Evolutionary conservation across 1,140 invertebrate species (phyloP).

Genomic region (Cydia fagiglandana): DNA sequence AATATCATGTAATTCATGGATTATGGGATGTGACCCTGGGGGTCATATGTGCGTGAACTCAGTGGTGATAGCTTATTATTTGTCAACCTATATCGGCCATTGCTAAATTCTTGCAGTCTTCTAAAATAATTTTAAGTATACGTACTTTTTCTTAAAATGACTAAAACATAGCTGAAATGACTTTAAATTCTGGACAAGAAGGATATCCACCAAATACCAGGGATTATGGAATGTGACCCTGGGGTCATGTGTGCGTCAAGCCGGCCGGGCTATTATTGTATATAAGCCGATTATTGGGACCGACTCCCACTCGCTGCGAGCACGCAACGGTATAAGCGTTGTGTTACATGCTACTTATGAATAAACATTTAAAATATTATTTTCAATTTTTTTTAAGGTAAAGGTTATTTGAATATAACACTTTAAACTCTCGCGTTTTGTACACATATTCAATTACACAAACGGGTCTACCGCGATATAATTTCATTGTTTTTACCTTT

Average conservation of each 20-base stretch:
- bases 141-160: no score
- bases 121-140: no score
- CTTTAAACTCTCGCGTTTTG: no score
- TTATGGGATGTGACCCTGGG: slow-evolving; percentile 1
- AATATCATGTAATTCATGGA: background rate
- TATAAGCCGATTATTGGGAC: slow-evolving; percentile 70
- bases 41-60: slow-evolving; percentile 45
- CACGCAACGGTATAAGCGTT: slow-evolving; percentile 54
- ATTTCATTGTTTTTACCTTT: no score
- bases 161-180: no score
- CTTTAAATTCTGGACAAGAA: no score
- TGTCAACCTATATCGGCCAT: no score
- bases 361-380: slow-evolving; percentile 9
- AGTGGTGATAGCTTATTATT: slow-evolving; percentile 49
- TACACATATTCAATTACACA: no score
- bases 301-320: slow-evolving; percentile 65
- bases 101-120: no score
- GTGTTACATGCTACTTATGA: slow-evolving; percentile 49
- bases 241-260: slow-evolving; percentile 44
- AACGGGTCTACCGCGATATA: no score
- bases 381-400: no score
- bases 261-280: slow-evolving; percentile 59
- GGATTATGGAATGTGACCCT: slow-evolving; percentile 10
- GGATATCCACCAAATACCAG: background rate
- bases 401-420: no score